These are phyloP conservation scores for Eudiplozoon nipponicum DNA, from an alignment of 2,888 invertebrate genomes.

Conservation along the genomic window DNA sequence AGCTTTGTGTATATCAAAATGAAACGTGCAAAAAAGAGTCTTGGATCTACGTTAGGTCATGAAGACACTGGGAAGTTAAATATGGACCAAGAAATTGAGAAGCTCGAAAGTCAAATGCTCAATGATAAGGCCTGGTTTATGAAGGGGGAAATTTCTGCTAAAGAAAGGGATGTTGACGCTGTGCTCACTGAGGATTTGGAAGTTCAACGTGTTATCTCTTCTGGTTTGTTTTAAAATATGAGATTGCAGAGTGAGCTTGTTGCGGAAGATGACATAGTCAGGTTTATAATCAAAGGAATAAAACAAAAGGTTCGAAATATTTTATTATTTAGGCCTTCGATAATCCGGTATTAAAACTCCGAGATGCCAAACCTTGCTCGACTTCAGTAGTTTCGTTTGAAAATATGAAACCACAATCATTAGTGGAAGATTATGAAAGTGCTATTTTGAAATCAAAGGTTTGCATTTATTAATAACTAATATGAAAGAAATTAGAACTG, in stretches of 20 bases:
- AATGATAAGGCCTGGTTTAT: not conserved
- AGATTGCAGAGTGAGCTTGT: not conserved
- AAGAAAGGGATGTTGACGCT: not conserved
- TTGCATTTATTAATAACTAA: not conserved
- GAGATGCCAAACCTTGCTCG: not conserved
- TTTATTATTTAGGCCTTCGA: not conserved
- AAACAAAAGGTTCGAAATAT: not conserved
- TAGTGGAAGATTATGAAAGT: constrained; percentile 1
- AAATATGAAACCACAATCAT: not conserved
- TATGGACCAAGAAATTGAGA: too few relatives aligned
- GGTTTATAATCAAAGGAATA: not conserved
- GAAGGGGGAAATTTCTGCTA: constrained; percentile 1
- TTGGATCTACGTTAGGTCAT: too few relatives aligned
- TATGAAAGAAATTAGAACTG: not conserved
- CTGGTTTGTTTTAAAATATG: not conserved
- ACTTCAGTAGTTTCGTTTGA: not conserved
- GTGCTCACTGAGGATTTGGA: not conserved
- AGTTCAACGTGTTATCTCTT: constrained; percentile 1
- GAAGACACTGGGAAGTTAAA: too few relatives aligned
- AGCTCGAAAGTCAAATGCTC: not conserved
- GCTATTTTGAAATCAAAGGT: too few relatives aligned
- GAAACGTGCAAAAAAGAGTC: too few relatives aligned
- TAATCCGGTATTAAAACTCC: not conserved
- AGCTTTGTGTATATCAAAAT: too few relatives aligned
- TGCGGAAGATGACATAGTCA: not conserved